phyloP scores from a whole-genome alignment of 1,140 invertebrate species.

The Panagrolaimus sp. region DNA sequence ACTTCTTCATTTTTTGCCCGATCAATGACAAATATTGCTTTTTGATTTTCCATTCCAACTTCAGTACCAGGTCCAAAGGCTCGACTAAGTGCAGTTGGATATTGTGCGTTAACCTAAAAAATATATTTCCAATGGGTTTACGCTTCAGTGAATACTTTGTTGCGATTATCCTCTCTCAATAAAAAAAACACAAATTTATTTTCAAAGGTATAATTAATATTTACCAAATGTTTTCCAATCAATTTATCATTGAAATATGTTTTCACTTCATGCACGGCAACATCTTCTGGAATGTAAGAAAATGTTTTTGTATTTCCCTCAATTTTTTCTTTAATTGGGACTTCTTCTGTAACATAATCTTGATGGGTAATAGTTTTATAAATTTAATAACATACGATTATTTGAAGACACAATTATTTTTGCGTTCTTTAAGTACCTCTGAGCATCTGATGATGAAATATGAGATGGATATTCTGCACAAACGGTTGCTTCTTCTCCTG shows the following conservation, averaged over 20 bases:
- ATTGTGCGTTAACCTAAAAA: slow-evolving; percentile 15
- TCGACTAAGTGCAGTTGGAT: slow-evolving; percentile 12
- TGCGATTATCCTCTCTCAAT: slow-evolving; percentile 3
- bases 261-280: neutral
- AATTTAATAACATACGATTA: slow-evolving; percentile 8
- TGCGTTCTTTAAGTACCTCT: neutral
- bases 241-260: slow-evolving; percentile 9
- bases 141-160: neutral
- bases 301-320: neutral
- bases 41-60: slow-evolving; percentile 2
- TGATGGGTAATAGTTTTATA: neutral
- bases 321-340: neutral
- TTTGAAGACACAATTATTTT: neutral
- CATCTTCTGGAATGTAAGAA: slow-evolving; percentile 15
- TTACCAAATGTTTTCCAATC: slow-evolving; percentile 4
- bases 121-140: neutral
- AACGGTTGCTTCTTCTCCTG: slow-evolving; percentile 1
- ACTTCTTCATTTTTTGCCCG: slow-evolving; percentile 13
- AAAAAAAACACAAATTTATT: slow-evolving; percentile 1
- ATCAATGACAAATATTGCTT: slow-evolving; percentile 12
- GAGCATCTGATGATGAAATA: neutral
- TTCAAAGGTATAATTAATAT: neutral
- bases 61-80: slow-evolving; percentile 16
- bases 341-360: neutral
- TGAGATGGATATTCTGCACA: slow-evolving; percentile 3